phyloP scores from a whole-genome alignment of 2,888 invertebrate species.

The Oasisia sp. region DNA sequence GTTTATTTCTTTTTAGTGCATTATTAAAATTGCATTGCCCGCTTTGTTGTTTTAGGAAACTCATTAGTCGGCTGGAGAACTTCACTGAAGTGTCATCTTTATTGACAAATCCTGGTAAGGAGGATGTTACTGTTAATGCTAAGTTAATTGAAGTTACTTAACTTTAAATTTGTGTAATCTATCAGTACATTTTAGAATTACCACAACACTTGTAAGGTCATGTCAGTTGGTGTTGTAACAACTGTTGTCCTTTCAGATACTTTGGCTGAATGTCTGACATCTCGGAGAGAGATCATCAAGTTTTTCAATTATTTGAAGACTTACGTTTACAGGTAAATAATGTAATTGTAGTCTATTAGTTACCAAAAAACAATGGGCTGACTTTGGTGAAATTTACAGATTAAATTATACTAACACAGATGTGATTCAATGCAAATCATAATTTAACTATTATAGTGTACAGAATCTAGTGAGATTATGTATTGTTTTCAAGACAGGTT shows the following conservation, averaged over 20 bases:
- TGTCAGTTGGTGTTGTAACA: background rate
- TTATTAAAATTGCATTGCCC: background rate
- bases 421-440: background rate
- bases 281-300: background rate
- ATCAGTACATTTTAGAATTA: background rate
- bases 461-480: no score
- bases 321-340: constrained; percentile 10
- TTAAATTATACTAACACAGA: background rate
- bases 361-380: background rate
- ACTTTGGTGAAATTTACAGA: background rate
- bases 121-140: background rate
- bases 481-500: no score
- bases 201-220: background rate
- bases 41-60: background rate
- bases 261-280: background rate
- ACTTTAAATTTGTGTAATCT: background rate
- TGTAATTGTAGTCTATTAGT: background rate
- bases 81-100: background rate
- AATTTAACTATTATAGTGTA: no score
- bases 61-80: background rate
- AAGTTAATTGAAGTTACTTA: background rate
- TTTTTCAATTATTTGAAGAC: constrained; percentile 10
- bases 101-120: background rate
- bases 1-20: background rate
- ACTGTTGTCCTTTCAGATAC: background rate